A percentile compares a stretch with the other conserved stretches of the same genome.
Conservation (phyloP, 2,797 vertebrate genomes). For the Neoniphon sammara region DNA sequence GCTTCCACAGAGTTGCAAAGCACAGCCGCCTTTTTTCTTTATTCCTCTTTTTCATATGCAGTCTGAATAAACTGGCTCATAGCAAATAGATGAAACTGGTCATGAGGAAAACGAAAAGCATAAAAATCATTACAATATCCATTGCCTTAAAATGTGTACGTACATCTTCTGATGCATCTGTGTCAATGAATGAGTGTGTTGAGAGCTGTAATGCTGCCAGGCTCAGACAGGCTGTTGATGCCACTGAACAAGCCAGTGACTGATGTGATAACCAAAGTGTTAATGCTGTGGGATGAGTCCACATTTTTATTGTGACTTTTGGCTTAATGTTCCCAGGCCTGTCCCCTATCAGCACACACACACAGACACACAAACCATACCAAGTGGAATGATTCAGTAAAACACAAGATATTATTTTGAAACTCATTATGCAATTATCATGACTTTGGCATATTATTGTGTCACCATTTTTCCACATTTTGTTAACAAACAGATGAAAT, state of each 20-base stretch:
- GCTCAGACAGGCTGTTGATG: slow-evolving; percentile 21
- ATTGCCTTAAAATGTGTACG: slow-evolving; percentile 4
- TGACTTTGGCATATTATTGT: background rate
- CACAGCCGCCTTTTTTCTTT: background rate
- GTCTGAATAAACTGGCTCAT: too few relatives aligned
- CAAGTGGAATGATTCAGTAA: background rate
- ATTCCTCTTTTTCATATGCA: background rate
- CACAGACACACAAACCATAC: background rate
- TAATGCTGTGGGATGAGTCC: slow-evolving; percentile 20
- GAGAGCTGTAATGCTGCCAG: slow-evolving; percentile 13
- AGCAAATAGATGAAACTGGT: background rate
- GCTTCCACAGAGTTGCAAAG: slow-evolving; percentile 2
- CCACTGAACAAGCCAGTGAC: slow-evolving; percentile 20
- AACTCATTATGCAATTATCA: background rate
- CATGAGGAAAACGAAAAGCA: background rate
- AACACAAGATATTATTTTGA: background rate
- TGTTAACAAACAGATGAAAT: slow-evolving; percentile 1
- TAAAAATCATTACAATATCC: slow-evolving; percentile 9
- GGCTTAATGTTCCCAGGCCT: background rate
- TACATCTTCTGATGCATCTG: background rate
- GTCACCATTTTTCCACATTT: background rate
- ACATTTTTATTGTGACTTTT: slow-evolving; percentile 14
- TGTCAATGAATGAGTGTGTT: background rate
- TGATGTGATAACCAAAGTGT: slow-evolving; percentile 44
- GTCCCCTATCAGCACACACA: background rate